These are phyloP conservation scores for Pipistrellus kuhlii DNA, from an alignment of 2,797 vertebrate species.

Conservation along the genomic window DNA sequence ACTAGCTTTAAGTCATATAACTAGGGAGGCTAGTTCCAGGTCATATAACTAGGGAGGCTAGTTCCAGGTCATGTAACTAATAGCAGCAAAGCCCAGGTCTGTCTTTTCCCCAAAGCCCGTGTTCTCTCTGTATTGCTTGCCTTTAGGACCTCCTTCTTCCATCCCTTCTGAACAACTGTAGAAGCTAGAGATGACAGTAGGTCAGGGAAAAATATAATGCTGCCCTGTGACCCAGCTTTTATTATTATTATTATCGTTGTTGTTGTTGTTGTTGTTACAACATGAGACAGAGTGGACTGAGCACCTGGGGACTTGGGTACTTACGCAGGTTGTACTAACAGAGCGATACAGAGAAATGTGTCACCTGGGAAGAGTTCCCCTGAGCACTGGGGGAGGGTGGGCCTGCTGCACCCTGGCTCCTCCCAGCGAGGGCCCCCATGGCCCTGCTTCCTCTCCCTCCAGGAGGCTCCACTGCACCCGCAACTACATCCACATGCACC, in stretches of 20 bases:
- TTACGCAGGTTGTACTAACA: background rate
- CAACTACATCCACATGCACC: constrained; percentile 98
- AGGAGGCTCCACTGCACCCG: constrained; percentile 96
- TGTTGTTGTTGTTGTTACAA: background rate
- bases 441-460: constrained; percentile 43
- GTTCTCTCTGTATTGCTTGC: background rate
- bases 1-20: no score
- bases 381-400: fast-evolving
- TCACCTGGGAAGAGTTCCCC: background rate
- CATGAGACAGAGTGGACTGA: background rate
- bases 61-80: no score
- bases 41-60: no score
- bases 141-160: no score
- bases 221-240: background rate
- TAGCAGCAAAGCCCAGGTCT: background rate
- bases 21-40: no score
- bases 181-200: background rate
- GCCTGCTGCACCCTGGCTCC: background rate
- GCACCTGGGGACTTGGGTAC: background rate
- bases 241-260: background rate
- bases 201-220: background rate
- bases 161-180: background rate
- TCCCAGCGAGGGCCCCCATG: background rate
- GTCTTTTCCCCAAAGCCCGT: background rate
- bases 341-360: background rate